Evolutionary conservation across 2,888 invertebrate species (phyloP), one percentile per base, ranked within the genome.

Genomic region (Osmoderma eremita): DNA sequence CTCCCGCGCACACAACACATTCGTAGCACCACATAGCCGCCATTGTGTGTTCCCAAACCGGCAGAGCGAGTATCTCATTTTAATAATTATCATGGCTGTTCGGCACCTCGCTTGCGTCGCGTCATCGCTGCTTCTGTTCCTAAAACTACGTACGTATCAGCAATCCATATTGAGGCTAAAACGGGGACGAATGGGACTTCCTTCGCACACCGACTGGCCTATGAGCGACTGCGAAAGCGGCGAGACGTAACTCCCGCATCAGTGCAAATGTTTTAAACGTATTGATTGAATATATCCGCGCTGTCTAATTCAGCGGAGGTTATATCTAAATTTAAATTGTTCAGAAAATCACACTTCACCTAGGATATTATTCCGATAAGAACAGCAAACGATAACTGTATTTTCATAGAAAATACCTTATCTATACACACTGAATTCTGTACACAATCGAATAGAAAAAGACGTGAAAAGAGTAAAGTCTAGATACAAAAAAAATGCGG

Each of bases 241-340:
- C 1, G 63, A 63, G 63, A 63, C 38, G 49, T 18, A 6, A 24
- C 18, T 36, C 36, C 12, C 50, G 30, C 30, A 30, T 30, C 17
- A 36, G 22, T 53, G 65, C 45, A 42, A 48, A 53, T 54, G 53
- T 38, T 56, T 63, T 65, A 45, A 65, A 56, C 18, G 54, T 48
- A 54, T 65, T 54, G 65, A 63, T 65, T 54, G 65, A 54, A 65
- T 48, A 65, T 54, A 65, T 54, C 65, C 54, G 45, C 53, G 42
- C 20, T 48, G 65, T 65, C 54, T 56, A 65, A 65, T 54, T 50
- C 63, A 63, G 63, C 63, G 36, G 39, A 50, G 63, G 50, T 45
- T 65, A 53, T 54, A 56, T 65, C 65, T 65, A 54, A 56, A 65
- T 65, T 65, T 65, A 65, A 65, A 65, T 65, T 65, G 65, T 56